Base-by-base conservation (phyloP, 1,140 invertebrate species). In the Bursaphelenchus mucronatus region DNA sequence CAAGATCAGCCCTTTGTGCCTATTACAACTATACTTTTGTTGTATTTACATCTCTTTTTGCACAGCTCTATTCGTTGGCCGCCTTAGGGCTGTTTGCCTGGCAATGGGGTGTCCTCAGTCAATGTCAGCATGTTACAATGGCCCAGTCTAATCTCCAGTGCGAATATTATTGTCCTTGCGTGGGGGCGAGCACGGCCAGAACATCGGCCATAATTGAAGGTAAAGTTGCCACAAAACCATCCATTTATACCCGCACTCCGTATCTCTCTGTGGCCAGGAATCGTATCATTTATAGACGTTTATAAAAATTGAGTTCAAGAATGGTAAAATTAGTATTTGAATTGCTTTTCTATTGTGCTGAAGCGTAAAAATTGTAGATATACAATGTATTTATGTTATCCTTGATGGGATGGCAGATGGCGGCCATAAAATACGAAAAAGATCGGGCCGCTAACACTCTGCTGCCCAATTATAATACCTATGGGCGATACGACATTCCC, bases 321-420 rank as follows among this genome's bases (percentile, higher is more conserved):
- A 30, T 30, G 5, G 30, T 30, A 3, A 3, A 30, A 5, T 30
- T 30, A 30, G 2, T 30, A 30, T 30, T 30, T 30, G 30, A 30
- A 5, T 30, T 30, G 30, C 30, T 30, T 30, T 30, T 30, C 30
- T 30, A 3, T 30, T 30, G 30, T 30, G 30, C 5, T 30, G 30
- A 30, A 30, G 30, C 30, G 30, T 30, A 30, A 30, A n/a, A 30
- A 11, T 61, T 71, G 46, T 51, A 78, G 76, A 77, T 78, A 21
- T 80, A 74, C 64, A 69, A 73, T 61, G 66, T 80, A n/a, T 61
- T 74, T 10, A 76, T 80, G 68, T 61, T 79, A 19, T 70, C 69
- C 51, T 73, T 79, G 40, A 79, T 79, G 52, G 76, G 76, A 10
- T 79, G 76, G 76, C 76, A 79, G 67, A 76, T 79, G 78, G 78